Base-by-base conservation (phyloP, 2,888 invertebrate species). In the Chymomyza amoena region DNA sequence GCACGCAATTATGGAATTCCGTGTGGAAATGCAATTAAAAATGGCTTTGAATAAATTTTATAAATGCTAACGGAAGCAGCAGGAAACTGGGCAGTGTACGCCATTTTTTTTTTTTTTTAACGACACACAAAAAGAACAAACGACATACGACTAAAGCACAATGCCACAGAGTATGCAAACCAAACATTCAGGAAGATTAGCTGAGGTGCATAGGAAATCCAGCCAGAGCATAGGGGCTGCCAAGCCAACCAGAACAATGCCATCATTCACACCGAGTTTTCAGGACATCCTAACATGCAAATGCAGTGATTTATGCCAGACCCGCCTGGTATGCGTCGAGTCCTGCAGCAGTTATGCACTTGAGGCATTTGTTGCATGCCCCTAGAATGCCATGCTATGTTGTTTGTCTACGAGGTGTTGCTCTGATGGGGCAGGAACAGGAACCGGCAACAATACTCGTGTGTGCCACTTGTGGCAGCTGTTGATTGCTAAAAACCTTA, bases 11-110 rank as follows among this genome's bases (percentile, higher is more conserved):
- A 81, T 84, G 57, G 78, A 74, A 77, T 88, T 88, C 77, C 84
- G 84, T 84, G 84, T 69, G 70, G 57, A 78, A 88, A 88, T 75
- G 84, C 79, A 84, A 84, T 84, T 88, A 88, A n/a, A n/a, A n/a
- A n/a, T n/a, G n/a, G n/a, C n/a, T n/a, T n/a, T n/a, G n/a, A n/a
- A 76, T 81, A 69, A 79, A 86, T 60, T 66, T 76, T 75, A 84
- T 84, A 84, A 86, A 84, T 86, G n/a, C n/a, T n/a, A 66, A 28
- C 36, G 16, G 64, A 66, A 68, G 54, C 51, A 51, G 13, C 51
- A 16, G 56, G 13, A 20, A 56, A 20, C 57, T 20, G 4, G 52
- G 51, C 0, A 54, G 25, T 15, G n/a, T 20, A 60, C 2, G 13
- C 25, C 32, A 59, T 82, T 84, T 84, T 32, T 32, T 32, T 32